Evolutionary conservation across 2,888 invertebrate species (phyloP), one percentile per base, ranked within the genome.

Genomic region (Crematogaster levior): DNA sequence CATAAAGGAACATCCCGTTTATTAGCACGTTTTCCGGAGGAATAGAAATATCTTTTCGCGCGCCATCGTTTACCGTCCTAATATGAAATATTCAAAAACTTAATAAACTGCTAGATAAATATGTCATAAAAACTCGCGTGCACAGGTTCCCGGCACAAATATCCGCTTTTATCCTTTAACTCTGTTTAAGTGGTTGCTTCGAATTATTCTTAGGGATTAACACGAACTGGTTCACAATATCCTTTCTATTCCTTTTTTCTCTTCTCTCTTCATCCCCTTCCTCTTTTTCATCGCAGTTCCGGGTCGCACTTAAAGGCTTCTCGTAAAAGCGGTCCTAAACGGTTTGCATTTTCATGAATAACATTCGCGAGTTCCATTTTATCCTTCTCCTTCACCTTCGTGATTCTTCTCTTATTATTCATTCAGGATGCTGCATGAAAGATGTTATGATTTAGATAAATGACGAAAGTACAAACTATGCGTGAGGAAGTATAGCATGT

Each of bases 171-270:
- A 84, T 84, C 84, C 66, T 53, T 84, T 83, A 84, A 83, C 65
- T 37, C 72, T 66, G 74, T 85, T 84, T 81, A 87, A 87, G 73
- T 81, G 73, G 82, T 46, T 73, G 75, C 24, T 81, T 58, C 56
- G 53, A 85, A 88, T 88, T 87, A 87, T 85, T 83, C 83, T 83
- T 85, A 15, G 53, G 82, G 81, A 86, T 87, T 79, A 87, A 60
- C 56, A 24, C 15, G 68, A 24, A 18, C 21, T 24, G 60, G 56
- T 51, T 70, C 70, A 7, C 15, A 53, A 56, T 24, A 7, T n/a
- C 21, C 53, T 61, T 27, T n/a, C 72, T 24, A 74, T 46, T 53
- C n/a, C 18, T 46, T 12, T 10, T n/a, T 4, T 46, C n/a, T 15
- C 21, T 24, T 60, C 34, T 34, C 6, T 27, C 40, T 15, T 34